Evolutionary conservation across 2,113 vertebrate species (phyloP).

Genomic region (Semicossyphus pulcher): DNA sequence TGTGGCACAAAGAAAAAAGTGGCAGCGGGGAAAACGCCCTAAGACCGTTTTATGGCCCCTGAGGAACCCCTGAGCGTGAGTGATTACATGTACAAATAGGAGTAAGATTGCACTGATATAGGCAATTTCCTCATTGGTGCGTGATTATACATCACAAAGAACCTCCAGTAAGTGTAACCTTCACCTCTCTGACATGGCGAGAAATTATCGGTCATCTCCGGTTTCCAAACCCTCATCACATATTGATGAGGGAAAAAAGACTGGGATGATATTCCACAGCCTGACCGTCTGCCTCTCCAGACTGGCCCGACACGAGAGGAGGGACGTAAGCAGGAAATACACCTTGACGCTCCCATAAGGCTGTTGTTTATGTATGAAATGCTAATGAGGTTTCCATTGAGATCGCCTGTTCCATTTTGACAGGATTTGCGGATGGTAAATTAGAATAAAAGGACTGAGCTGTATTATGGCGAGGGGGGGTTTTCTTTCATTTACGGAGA

Average conservation of each 20-base stretch:
- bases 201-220: conserved; percentile 63
- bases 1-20: conserved; percentile 58
- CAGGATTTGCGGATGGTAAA: conserved; percentile 68
- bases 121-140: conserved; percentile 35
- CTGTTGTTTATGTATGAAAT: conserved; percentile 80
- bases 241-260: conserved; percentile 71
- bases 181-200: conserved; percentile 32
- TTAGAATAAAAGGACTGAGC: conserved; percentile 55
- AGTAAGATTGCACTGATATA: conserved; percentile 48
- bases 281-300: conserved; percentile 36
- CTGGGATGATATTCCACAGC: conserved; percentile 49
- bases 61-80: conserved; percentile 51
- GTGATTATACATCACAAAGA: not conserved
- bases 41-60: conserved; percentile 64
- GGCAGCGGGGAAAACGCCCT: conserved; percentile 46
- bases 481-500: conserved; percentile 45
- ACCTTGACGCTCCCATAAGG: conserved; percentile 55
- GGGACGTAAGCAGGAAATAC: conserved; percentile 67
- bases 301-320: conserved; percentile 35
- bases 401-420: conserved; percentile 64
- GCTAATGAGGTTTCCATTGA: conserved; percentile 72
- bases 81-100: conserved; percentile 62
- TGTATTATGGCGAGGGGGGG: not conserved
- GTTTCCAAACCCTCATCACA: conserved; percentile 70
- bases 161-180: conserved; percentile 31